phyloP scores from a whole-genome alignment of 2,888 invertebrate species.

The Tachina lurida region DNA sequence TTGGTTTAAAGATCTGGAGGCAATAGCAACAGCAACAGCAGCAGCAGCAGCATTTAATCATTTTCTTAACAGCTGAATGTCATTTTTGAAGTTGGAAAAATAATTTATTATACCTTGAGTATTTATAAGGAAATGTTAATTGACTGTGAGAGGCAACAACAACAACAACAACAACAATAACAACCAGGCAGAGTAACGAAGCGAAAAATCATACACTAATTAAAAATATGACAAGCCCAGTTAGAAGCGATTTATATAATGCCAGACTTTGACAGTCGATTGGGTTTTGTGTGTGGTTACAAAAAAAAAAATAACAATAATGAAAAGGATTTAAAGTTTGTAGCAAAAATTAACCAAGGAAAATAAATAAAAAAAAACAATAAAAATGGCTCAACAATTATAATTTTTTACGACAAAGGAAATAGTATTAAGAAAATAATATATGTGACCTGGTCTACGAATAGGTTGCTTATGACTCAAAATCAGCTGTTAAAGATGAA shows the following conservation, averaged over 20 bases:
- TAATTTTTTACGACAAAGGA: too few species aligned
- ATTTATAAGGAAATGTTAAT: slow-evolving; percentile 68
- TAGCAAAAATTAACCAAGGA: not conserved
- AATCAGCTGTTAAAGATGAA: too few species aligned
- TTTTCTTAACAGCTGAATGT: slow-evolving; percentile 70
- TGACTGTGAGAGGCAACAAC: slow-evolving; percentile 44
- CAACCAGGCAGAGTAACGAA: slow-evolving; percentile 14
- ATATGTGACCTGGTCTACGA: too few species aligned
- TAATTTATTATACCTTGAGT: slow-evolving; percentile 62
- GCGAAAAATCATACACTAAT: slow-evolving; percentile 56
- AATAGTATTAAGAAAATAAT: too few species aligned
- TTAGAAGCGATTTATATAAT: slow-evolving; percentile 37
- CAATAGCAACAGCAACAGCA: slow-evolving; percentile 12
- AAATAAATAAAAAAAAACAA: not conserved
- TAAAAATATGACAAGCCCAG: slow-evolving; percentile 57
- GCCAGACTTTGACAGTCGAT: slow-evolving; percentile 32
- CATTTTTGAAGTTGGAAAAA: slow-evolving; percentile 58
- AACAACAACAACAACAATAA: not conserved
- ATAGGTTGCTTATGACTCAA: too few species aligned
- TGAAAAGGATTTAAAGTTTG: not conserved
- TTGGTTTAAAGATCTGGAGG: slow-evolving; percentile 42
- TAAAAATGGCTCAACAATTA: too few species aligned
- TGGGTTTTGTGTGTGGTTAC: slow-evolving; percentile 11
- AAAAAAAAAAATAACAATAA: not conserved
- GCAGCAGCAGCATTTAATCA: slow-evolving; percentile 57